phyloP scores from a whole-genome alignment of 2,888 invertebrate genomes.

The Petrophora chlorosata region DNA sequence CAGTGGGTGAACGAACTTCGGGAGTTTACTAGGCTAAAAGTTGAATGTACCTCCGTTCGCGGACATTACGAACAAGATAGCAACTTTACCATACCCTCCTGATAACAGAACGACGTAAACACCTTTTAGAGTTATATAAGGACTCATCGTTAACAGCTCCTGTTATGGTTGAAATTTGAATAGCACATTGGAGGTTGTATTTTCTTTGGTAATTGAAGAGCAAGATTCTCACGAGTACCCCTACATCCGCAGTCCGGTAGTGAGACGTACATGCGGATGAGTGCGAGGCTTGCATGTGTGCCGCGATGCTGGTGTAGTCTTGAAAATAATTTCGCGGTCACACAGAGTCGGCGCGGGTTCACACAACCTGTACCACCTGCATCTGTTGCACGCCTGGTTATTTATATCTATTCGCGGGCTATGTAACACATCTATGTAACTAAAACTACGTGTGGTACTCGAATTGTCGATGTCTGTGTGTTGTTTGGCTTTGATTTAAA shows the following conservation, averaged over 20 bases:
- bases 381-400: slow-evolving; percentile 80
- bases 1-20: slow-evolving; percentile 83
- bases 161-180: slow-evolving; percentile 55
- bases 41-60: slow-evolving; percentile 84
- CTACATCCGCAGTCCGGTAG: slow-evolving; percentile 69
- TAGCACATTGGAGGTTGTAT: slow-evolving; percentile 28
- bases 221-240: slow-evolving; percentile 82
- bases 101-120: slow-evolving; percentile 55
- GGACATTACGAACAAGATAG: slow-evolving; percentile 84
- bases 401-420: slow-evolving; percentile 78
- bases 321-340: slow-evolving; percentile 85
- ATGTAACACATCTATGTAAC: slow-evolving; percentile 64
- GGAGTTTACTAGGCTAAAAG: slow-evolving; percentile 85
- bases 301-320: slow-evolving; percentile 79
- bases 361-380: slow-evolving; percentile 81
- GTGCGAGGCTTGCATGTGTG: slow-evolving; percentile 55
- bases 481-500: not conserved
- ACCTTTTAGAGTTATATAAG: slow-evolving; percentile 49
- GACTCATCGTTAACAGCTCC: slow-evolving; percentile 38
- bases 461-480: slow-evolving; percentile 3
- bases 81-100: slow-evolving; percentile 75
- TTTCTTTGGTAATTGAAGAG: slow-evolving; percentile 55
- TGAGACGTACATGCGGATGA: slow-evolving; percentile 70
- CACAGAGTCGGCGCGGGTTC: slow-evolving; percentile 77
- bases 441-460: slow-evolving; percentile 25